These are phyloP conservation scores for Teleopsis dalmanni DNA, from an alignment of 1,140 invertebrate genomes.

Conservation along the genomic window DNA sequence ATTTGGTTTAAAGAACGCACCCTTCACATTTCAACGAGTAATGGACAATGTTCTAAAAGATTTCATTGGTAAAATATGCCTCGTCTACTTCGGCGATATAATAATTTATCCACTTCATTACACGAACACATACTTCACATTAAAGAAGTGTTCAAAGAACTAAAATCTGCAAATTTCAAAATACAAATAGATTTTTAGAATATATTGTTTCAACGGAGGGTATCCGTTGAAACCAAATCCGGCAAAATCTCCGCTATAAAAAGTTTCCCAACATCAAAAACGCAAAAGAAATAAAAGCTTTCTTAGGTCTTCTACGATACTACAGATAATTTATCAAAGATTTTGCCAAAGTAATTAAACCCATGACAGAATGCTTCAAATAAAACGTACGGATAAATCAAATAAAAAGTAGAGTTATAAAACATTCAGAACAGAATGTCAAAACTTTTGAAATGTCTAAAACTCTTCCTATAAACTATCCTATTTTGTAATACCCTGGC, in stretches of 20 bases:
- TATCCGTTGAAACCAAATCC: slow-evolving; percentile 19
- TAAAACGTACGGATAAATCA: too few species aligned
- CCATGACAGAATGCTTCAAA: not conserved
- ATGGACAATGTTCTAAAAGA: too few species aligned
- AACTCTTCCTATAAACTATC: not conserved
- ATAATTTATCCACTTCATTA: slow-evolving; percentile 5
- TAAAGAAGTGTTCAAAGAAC: slow-evolving; percentile 2
- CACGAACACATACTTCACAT: slow-evolving; percentile 8
- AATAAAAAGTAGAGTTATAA: not conserved
- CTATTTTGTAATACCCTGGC: slow-evolving; percentile 15
- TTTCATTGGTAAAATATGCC: too few species aligned
- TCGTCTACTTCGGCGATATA: slow-evolving; percentile 7
- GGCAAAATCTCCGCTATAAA: slow-evolving; percentile 12
- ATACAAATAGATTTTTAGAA: slow-evolving; percentile 15
- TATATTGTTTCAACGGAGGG: slow-evolving; percentile 18
- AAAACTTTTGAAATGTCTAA: not conserved
- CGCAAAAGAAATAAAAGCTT: not conserved
- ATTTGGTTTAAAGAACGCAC: slow-evolving; percentile 1
- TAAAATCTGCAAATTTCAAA: slow-evolving; percentile 3
- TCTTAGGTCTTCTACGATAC: not conserved
- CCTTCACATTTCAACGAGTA: too few species aligned
- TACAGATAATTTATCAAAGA: not conserved
- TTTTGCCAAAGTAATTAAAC: not conserved
- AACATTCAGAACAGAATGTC: not conserved
- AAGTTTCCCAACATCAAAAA: not conserved